A percentile compares a stretch with the other conserved stretches of the same genome.
phyloP scores from a whole-genome alignment of 1,140 invertebrate genomes.

The Platyscapa corneri region DNA sequence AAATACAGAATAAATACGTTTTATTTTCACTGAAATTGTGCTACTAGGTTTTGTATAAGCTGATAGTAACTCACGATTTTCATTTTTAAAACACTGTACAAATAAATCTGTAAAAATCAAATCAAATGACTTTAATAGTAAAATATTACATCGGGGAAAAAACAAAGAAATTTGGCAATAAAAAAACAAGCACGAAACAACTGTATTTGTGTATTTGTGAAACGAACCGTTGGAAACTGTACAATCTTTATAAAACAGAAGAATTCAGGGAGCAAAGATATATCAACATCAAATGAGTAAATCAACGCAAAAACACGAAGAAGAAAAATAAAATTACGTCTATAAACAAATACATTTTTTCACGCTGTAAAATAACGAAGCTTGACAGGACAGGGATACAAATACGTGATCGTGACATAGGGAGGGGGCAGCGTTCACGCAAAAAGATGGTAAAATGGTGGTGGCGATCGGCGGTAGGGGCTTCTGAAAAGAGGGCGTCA shows the following conservation, averaged over 20 bases:
- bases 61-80: too few species aligned
- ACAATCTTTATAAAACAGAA: neutral
- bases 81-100: too few species aligned
- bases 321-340: slow-evolving; percentile 18
- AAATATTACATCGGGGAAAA: neutral
- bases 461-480: slow-evolving; percentile 37
- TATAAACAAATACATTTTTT: slow-evolving; percentile 20
- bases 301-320: slow-evolving; percentile 17
- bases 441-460: slow-evolving; percentile 29
- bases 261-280: neutral
- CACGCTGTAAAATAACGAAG: slow-evolving; percentile 15
- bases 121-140: too few species aligned
- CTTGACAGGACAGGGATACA: neutral
- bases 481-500: neutral
- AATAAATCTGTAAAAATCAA: too few species aligned
- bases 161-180: neutral
- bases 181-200: neutral
- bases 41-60: too few species aligned
- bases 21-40: too few species aligned
- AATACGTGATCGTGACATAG: neutral
- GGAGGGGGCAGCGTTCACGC: neutral
- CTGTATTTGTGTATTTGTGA: neutral
- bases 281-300: slow-evolving; percentile 14
- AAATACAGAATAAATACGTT: neutral
- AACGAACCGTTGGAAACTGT: neutral